phyloP scores from a whole-genome alignment of 2,797 vertebrate genomes.

The Synaphobranchus kaupii region DNA sequence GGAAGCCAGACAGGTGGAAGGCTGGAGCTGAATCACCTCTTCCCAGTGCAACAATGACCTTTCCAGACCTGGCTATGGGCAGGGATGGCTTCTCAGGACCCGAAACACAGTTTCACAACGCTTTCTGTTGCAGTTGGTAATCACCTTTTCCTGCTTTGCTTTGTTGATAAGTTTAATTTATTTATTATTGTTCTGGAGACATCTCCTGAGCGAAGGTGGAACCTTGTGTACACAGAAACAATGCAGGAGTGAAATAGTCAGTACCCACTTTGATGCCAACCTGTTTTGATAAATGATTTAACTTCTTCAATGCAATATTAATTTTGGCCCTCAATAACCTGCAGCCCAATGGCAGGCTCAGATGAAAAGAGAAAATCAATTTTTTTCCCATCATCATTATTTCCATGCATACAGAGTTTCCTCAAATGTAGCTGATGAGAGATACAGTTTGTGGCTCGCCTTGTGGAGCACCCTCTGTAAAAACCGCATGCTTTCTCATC shows the following conservation, averaged over 20 bases:
- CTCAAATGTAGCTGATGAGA: neutral
- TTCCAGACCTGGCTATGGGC: slow-evolving; percentile 56
- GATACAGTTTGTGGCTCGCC: neutral
- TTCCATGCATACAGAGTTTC: neutral
- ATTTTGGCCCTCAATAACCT: neutral
- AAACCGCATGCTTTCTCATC: neutral
- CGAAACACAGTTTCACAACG: neutral
- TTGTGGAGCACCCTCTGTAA: neutral
- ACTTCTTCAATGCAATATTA: neutral
- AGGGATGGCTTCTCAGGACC: neutral
- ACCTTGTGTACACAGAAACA: too few species aligned
- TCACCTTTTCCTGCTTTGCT: neutral
- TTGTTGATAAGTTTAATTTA: neutral
- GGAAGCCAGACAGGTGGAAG: slow-evolving; percentile 50
- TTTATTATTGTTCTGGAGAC: slow-evolving; percentile 22
- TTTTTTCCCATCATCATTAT: neutral
- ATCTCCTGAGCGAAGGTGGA: neutral
- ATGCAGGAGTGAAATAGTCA: too few species aligned
- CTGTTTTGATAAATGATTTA: neutral
- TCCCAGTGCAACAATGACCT: slow-evolving; percentile 54
- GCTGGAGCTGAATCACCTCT: slow-evolving; percentile 34
- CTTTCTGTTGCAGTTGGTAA: neutral
- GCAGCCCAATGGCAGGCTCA: neutral
- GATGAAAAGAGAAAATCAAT: neutral
- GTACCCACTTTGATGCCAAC: neutral